Evolutionary conservation across 2,888 invertebrate species (phyloP).

Genomic region (Tiliacea citrago): DNA sequence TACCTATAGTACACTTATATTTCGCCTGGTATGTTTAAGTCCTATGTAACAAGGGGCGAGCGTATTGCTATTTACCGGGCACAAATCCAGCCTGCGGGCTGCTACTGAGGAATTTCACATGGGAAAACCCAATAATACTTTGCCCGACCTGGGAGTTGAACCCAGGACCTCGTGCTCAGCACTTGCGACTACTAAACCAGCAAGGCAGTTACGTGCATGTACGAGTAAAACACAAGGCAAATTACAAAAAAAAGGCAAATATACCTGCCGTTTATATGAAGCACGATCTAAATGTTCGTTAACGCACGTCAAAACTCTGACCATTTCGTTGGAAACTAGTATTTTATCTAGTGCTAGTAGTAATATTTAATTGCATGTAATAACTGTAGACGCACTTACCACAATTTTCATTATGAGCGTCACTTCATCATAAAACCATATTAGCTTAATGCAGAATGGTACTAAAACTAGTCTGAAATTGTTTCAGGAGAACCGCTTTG

Average conservation of each 20-base stretch:
- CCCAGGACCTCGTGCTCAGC: not conserved
- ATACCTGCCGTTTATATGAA: not conserved
- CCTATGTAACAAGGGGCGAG: too few species aligned
- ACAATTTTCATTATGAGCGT: not conserved
- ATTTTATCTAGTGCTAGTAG: not conserved
- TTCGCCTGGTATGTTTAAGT: too few species aligned
- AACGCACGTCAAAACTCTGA: not conserved
- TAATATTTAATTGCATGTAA: not conserved
- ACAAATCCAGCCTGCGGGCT: too few species aligned
- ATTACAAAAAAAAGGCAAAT: too few species aligned
- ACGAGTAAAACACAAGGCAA: not conserved
- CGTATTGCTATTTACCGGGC: too few species aligned
- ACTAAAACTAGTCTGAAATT: constrained; percentile 15
- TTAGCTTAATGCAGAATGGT: not conserved
- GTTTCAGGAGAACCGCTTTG: constrained; percentile 53
- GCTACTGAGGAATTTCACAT: too few species aligned
- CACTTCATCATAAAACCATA: constrained; percentile 1
- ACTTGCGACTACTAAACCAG: not conserved
- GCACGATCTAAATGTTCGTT: not conserved
- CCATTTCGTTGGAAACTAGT: not conserved
- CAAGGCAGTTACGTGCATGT: not conserved
- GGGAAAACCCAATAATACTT: too few species aligned
- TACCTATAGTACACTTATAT: too few species aligned
- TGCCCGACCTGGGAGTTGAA: too few species aligned
- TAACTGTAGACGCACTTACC: not conserved